phyloP scores from a whole-genome alignment of 1,140 invertebrate genomes.

The Bombus difficillimus region DNA sequence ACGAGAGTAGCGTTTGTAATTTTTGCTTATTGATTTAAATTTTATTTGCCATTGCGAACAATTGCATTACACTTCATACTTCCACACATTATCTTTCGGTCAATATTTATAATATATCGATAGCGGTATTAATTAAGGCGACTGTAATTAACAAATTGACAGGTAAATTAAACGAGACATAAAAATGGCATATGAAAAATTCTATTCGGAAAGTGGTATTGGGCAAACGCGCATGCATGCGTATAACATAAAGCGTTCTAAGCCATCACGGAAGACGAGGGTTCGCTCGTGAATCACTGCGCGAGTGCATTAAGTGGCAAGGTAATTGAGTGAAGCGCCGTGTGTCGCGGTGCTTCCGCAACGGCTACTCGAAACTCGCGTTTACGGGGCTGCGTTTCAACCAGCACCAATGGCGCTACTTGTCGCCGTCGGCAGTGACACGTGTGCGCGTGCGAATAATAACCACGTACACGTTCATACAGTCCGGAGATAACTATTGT shows the following conservation, averaged over 20 bases:
- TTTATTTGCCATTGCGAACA: no score
- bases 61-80: no score
- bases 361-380: slow-evolving; percentile 39
- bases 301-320: slow-evolving; percentile 35
- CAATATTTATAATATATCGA: neutral
- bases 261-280: slow-evolving; percentile 23
- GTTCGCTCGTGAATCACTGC: slow-evolving; percentile 20
- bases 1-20: no score
- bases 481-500: slow-evolving; percentile 64
- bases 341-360: slow-evolving; percentile 45
- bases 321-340: slow-evolving; percentile 47
- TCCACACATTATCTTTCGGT: no score
- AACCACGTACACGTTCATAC: slow-evolving; percentile 58
- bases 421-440: slow-evolving; percentile 44
- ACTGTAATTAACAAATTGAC: slow-evolving; percentile 8
- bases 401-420: slow-evolving; percentile 42
- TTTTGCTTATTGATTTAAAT: no score
- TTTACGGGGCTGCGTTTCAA: slow-evolving; percentile 17
- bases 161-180: slow-evolving; percentile 7
- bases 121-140: neutral
- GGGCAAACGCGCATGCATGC: no score
- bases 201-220: neutral
- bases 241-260: neutral
- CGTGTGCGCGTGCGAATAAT: slow-evolving; percentile 64
- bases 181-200: slow-evolving; percentile 9